Percentiles rank a stretch among this genome's conserved stretches.
Conservation (phyloP, 1,140 invertebrate species). For the Pseudobourletiella spinata region DNA sequence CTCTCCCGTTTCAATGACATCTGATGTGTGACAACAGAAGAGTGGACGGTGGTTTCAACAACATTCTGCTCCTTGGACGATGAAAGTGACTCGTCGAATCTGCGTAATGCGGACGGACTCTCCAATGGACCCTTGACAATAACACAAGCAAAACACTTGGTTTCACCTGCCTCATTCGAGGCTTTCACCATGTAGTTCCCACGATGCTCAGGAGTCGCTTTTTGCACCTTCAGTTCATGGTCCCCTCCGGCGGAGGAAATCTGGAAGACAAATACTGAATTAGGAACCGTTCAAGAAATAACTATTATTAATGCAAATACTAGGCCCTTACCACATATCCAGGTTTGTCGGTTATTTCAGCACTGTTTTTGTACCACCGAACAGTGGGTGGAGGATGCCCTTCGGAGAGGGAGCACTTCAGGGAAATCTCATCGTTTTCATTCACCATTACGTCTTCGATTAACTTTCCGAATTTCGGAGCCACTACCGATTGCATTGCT, state of each 20-base stretch:
- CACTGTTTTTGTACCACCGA: slow-evolving; percentile 64
- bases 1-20: not conserved
- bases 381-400: slow-evolving; percentile 61
- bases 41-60: not conserved
- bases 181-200: slow-evolving; percentile 70
- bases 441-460: slow-evolving; percentile 56
- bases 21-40: not conserved
- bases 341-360: slow-evolving; percentile 43
- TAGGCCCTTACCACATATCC: slow-evolving; percentile 44
- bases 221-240: slow-evolving; percentile 50
- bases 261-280: slow-evolving; percentile 1
- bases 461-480: slow-evolving; percentile 61
- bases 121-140: slow-evolving; percentile 51
- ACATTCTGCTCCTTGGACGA: not conserved
- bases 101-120: not conserved
- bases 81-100: not conserved
- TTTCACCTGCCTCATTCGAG: slow-evolving; percentile 60
- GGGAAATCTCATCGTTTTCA: slow-evolving; percentile 58
- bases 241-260: slow-evolving; percentile 29
- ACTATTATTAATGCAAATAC: not conserved
- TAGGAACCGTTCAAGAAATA: not conserved
- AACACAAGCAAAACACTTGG: slow-evolving; percentile 67
- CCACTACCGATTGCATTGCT: slow-evolving; percentile 36
- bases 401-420: slow-evolving; percentile 56
- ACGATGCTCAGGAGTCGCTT: slow-evolving; percentile 53